Base-by-base conservation (phyloP, 2,113 vertebrate genomes). In the Thunnus thynnus region DNA sequence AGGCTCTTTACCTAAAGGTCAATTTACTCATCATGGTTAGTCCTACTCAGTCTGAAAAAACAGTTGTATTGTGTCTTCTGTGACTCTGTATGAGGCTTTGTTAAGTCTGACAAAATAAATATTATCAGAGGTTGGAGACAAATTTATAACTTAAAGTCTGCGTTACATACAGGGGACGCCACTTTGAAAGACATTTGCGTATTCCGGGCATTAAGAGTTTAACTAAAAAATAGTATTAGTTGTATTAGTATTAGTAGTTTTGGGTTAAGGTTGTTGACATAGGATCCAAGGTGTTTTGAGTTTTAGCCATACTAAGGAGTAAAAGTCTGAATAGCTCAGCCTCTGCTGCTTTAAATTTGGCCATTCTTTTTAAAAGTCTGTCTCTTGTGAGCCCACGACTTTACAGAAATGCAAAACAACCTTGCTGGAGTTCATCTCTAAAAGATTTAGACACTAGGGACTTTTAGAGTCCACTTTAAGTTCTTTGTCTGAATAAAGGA, bases 381-480 rank as follows among this genome's bases (percentile, higher is more conserved):
- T 41, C 36, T 41, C 36, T 41, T 41, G 36, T 41, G 36, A 41
- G 36, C 36, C 7, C 36, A 41, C 13, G 36, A 4, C 25, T 22
- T n/a, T 36, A 16, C 54, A 25, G 54, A 62, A 36, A 1, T 55
- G 2, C 32, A 41, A 17, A 3, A 30, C 46, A 12, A 20, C 11
- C 27, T 54, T 16, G 50, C 32, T 3, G 17, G 3, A 16, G 9
- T 11, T 27, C 57, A 50, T 27, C 25, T 25, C 41, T 44, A 25
- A 1, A 5, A 8, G 16, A 8, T 36, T 12, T 52, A 13, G 41
- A 12, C 14, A 30, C n/a, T 36, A 47, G 22, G 55, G 63, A 46
- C 32, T 57, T 62, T 67, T 32, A 27, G 78, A 86, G 80, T 72
- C 84, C 50, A 84, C 62, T n/a, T 63, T 62, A 55, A 51, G 54